Evolutionary conservation across 30 jellyfish, hydroid and myxozoan species (phyloP).

Genomic region (Turritopsis rubra): DNA sequence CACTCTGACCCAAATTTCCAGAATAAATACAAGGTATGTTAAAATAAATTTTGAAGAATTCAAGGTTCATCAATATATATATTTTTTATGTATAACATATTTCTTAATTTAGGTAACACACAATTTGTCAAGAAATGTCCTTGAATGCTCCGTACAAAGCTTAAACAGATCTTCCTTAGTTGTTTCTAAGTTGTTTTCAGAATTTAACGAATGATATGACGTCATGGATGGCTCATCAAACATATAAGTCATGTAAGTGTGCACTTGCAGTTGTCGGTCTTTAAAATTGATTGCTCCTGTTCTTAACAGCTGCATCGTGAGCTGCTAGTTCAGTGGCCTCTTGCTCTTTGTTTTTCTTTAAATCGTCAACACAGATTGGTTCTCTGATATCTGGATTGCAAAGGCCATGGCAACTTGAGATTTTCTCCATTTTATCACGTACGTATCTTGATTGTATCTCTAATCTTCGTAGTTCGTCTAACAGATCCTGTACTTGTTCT

Average conservation of each 20-base stretch:
- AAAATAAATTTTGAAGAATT: not conserved
- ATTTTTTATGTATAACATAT: not conserved
- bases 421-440: slow-evolving; percentile 25
- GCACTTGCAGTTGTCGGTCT: not conserved
- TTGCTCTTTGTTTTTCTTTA: not conserved
- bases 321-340: not conserved
- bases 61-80: not conserved
- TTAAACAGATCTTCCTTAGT: not conserved
- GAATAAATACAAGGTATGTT: not conserved
- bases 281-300: not conserved
- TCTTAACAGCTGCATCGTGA: slow-evolving; percentile 4
- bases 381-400: slow-evolving; percentile 57
- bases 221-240: too few species aligned
- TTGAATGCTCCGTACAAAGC: not conserved
- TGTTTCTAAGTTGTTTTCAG: too few species aligned
- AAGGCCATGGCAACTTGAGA: slow-evolving; percentile 55
- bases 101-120: not conserved
- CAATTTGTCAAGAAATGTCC: not conserved
- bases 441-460: slow-evolving; percentile 42
- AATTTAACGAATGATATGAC: too few species aligned
- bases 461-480: slow-evolving; percentile 53
- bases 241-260: too few species aligned
- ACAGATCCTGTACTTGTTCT: slow-evolving; percentile 63
- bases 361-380: not conserved
- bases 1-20: not conserved